Conservation (phyloP, 1,140 invertebrate genomes). For the Megalonaias nervosa region DNA sequence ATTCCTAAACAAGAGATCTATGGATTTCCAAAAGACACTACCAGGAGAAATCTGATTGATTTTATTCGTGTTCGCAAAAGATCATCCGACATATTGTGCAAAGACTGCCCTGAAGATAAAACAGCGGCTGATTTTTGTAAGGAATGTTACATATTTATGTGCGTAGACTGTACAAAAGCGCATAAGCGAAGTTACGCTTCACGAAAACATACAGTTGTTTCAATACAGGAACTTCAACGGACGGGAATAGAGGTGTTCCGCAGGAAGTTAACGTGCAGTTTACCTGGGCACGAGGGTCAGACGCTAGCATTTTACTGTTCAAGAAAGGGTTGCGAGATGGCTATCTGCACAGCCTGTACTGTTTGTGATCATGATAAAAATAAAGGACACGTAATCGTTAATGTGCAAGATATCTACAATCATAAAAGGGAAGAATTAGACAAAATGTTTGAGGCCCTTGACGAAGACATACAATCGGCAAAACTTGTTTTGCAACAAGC, state of each 20-base stretch:
- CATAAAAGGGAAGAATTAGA: constrained; percentile 38
- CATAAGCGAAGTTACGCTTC: constrained; percentile 46
- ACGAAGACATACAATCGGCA: constrained; percentile 35
- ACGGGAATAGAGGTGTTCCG: constrained; percentile 42
- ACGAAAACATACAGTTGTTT: constrained; percentile 32
- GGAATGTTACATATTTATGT: constrained; percentile 51
- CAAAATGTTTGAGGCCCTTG: constrained; percentile 33
- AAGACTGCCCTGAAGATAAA: constrained; percentile 49
- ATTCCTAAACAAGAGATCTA: constrained; percentile 31
- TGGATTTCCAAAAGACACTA: constrained; percentile 45
- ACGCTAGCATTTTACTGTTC: constrained; percentile 43
- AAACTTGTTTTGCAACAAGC: constrained; percentile 42
- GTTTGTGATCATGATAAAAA: constrained; percentile 43
- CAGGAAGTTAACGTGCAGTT: constrained; percentile 38
- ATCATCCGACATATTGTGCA: constrained; percentile 44
- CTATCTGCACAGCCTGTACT: constrained; percentile 43
- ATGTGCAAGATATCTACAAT: constrained; percentile 35
- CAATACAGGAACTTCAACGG: constrained; percentile 36
- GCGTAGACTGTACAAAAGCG: constrained; percentile 39
- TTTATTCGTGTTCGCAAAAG: constrained; percentile 41
- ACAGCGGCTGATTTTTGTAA: constrained; percentile 45
- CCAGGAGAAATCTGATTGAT: constrained; percentile 42
- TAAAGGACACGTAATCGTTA: constrained; percentile 42
- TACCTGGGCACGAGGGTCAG: constrained; percentile 44
- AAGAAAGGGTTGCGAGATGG: constrained; percentile 37